A percentile compares a stretch with the other conserved stretches of the same genome.
phyloP scores from a whole-genome alignment of 2,888 invertebrate species.

The Steromphala cineraria region DNA sequence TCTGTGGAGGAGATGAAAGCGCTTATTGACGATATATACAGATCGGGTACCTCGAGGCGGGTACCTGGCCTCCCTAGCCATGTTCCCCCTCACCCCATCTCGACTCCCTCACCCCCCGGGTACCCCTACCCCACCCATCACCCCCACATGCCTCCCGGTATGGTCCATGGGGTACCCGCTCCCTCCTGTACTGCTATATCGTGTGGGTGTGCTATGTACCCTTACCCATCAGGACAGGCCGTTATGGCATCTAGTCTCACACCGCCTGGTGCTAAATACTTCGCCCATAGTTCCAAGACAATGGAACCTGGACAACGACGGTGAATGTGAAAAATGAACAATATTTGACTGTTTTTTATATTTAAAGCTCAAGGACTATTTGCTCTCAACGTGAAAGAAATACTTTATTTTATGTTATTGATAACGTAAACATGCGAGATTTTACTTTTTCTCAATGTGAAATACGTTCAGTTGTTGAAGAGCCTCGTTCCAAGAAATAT shows the following conservation, averaged over 20 bases:
- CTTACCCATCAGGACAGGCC: not conserved
- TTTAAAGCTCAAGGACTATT: too few relatives aligned
- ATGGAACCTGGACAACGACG: not conserved
- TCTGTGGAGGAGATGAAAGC: constrained; percentile 61
- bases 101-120: not conserved
- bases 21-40: constrained; percentile 53
- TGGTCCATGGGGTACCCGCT: not conserved
- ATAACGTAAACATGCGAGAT: too few relatives aligned
- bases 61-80: not conserved
- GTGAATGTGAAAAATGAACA: not conserved
- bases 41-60: constrained; percentile 32
- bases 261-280: not conserved
- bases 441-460: too few relatives aligned
- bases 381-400: too few relatives aligned
- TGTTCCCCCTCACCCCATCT: not conserved
- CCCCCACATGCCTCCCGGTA: not conserved
- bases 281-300: not conserved
- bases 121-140: not conserved
- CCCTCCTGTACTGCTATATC: not conserved
- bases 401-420: too few relatives aligned
- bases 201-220: constrained; percentile 12
- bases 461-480: too few relatives aligned
- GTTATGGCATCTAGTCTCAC: not conserved
- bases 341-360: too few relatives aligned
- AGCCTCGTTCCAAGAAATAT: too few relatives aligned